Base-by-base conservation (phyloP, 2,888 invertebrate species). In the Acrobasis suavella region DNA sequence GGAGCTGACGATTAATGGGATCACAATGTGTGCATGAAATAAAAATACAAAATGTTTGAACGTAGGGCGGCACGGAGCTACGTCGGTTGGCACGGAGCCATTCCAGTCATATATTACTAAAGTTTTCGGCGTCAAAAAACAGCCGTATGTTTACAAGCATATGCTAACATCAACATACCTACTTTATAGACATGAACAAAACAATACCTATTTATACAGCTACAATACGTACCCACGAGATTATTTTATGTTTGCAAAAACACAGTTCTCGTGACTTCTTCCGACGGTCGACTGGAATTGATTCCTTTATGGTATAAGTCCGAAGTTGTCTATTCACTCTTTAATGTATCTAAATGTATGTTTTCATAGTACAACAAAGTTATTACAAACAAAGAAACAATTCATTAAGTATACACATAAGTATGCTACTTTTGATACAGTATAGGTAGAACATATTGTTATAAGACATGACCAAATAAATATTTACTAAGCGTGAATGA, bases 1-100 rank as follows among this genome's bases (percentile, higher is more conserved):
- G 22, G 67, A 67, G 71, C 67, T 68, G 75, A 76, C 77, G 79
- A 85, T 84, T 82, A 83, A 84, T 77, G 77, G 81, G 78, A 81
- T 78, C 79, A 82, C 80, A 81, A 79, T 81, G 80, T 80, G 77
- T 78, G 76, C 78, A 78, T 80, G 73, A 83, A 85, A 85, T 83
- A 86, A 86, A 88, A 86, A 87, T 82, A 85, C 81, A 75, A 77
- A 75, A 72, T 75, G 72, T 69, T 73, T 73, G 74, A 58, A 74
- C 81, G 80, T 72, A 74, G 76, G 77, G 76, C 74, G 73, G 46
- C 22, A 17, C 75, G 77, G 78, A 78, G 80, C 54, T 54, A 49
- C 49, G 49, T 78, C 78, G 76, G 76, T 81, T 87, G 87, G 88
- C 87, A 72, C 76, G 65, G 61, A 69, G 85, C 87, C 87, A 79